phyloP scores from a whole-genome alignment of 1,140 invertebrate genomes.

The Coelopa frigida region DNA sequence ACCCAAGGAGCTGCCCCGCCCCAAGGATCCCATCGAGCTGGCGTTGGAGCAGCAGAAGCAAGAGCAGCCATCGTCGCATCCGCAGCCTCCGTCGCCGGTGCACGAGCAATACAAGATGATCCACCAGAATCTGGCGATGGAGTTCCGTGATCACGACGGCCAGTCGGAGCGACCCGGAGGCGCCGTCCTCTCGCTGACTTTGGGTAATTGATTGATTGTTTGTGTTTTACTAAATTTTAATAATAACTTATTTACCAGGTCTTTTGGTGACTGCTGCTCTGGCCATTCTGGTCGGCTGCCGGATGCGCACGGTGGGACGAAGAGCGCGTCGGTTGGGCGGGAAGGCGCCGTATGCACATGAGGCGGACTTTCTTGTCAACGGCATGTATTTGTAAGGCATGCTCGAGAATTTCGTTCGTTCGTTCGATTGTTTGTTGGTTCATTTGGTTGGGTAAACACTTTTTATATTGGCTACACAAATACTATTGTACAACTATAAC shows the following conservation, averaged over 20 bases:
- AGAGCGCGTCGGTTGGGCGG: conserved; percentile 63
- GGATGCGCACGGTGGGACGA: conserved; percentile 65
- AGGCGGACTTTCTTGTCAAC: conserved; percentile 94
- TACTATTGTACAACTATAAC: neutral
- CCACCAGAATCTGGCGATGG: conserved; percentile 37
- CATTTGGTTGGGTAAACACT: neutral
- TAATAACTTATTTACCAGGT: too few species aligned
- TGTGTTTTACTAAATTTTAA: neutral
- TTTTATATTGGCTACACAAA: neutral
- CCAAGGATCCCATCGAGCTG: conserved; percentile 33
- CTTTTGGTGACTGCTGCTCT: conserved; percentile 57
- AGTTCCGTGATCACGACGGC: conserved; percentile 51
- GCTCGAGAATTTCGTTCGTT: conserved; percentile 2
- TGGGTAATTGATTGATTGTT: conserved; percentile 53
- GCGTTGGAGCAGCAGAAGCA: conserved; percentile 34
- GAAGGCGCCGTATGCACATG: conserved; percentile 80
- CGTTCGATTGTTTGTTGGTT: conserved; percentile 2
- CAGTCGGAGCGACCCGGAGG: conserved; percentile 62
- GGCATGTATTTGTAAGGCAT: conserved; percentile 86
- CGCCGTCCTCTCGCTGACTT: conserved; percentile 74
- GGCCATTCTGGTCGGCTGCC: conserved; percentile 71
- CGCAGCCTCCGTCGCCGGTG: conserved; percentile 20
- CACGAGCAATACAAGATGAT: conserved; percentile 42
- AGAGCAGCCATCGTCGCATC: conserved; percentile 1
- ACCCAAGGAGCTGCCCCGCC: neutral